phyloP scores from a whole-genome alignment of 1,140 invertebrate genomes.

The Pissodes strobi region DNA sequence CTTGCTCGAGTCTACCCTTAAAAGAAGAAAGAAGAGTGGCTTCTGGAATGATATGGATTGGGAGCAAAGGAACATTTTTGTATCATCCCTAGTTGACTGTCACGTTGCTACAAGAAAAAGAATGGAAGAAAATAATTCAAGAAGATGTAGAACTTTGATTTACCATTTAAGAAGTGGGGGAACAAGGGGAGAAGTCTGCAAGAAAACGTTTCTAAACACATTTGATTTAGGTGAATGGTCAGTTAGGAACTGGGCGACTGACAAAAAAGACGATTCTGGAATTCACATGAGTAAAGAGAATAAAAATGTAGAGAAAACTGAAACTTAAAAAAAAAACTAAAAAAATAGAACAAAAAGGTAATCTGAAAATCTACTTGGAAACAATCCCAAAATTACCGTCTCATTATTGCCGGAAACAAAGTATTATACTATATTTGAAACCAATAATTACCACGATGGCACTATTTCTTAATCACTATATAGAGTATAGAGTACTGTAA shows the following conservation, averaged over 20 bases:
- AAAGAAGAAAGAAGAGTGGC: conserved; percentile 1
- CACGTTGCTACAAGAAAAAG: conserved; percentile 1
- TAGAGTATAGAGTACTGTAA: background rate
- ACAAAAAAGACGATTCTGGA: background rate
- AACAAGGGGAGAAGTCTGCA: background rate
- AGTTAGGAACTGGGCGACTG: background rate
- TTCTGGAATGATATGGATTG: conserved; percentile 8
- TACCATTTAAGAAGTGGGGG: conserved; percentile 1
- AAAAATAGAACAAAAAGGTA: background rate
- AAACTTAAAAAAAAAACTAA: background rate
- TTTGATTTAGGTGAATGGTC: background rate
- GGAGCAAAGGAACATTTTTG: conserved; percentile 2
- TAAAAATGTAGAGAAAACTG: background rate
- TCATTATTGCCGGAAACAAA: conserved; percentile 3
- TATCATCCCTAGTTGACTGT: conserved; percentile 8
- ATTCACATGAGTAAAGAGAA: conserved; percentile 8
- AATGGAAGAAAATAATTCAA: conserved; percentile 1
- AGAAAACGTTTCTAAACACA: background rate
- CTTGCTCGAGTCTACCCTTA: no score
- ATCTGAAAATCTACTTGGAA: conserved; percentile 3
- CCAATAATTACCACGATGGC: background rate
- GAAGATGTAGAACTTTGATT: background rate
- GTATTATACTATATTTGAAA: background rate
- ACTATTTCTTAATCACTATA: background rate
- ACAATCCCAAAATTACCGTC: conserved; percentile 6